Evolutionary conservation across 2,888 invertebrate genomes (phyloP), one percentile per base, ranked within the genome.

Genomic region (Melolontha melolontha): DNA sequence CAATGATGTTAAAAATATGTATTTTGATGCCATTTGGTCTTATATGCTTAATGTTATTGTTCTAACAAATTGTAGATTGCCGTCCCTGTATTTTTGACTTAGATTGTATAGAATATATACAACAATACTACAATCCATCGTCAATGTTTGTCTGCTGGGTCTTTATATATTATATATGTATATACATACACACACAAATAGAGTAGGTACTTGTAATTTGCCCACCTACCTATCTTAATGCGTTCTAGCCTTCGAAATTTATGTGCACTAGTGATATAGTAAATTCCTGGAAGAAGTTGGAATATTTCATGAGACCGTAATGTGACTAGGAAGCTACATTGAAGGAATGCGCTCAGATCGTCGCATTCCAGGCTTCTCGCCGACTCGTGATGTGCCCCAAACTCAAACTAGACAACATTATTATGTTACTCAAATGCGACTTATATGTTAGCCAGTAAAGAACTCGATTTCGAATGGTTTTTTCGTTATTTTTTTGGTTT

Each of bases 381-480:
- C 44, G 54, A 29, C 62, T 72, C 75, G 72, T 74, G 76, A 75
- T 76, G 77, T 75, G 73, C 74, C 76, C 73, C 76, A 75, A 72
- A 74, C 77, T 77, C 74, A 78, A 80, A 80, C 79, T 79, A 80
- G 80, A 80, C 80, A 80, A 79, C 80, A 79, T 80, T 80, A 80
- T 80, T 80, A 79, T 76, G 76, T 73, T 68, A 65, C 73, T 70
- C 71, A 72, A 73, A 73, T 72, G 72, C 70, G 69, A 71, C 66
- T 72, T 71, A 54, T 70, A 69, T 67, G 72, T 71, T 51, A 41
- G 55, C 16, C 34, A n/a, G 50, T 16, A 51, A n/a, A 49, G 55
- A 47, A 47, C 14, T 47, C 47, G 17, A 55, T 55, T 41, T 55
- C 17, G 41, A 40, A 55, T 54, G 41, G 40, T 40, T 41, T 16